These are phyloP conservation scores for Solea solea DNA, from an alignment of 2,113 vertebrate genomes.

Conservation along the genomic window DNA sequence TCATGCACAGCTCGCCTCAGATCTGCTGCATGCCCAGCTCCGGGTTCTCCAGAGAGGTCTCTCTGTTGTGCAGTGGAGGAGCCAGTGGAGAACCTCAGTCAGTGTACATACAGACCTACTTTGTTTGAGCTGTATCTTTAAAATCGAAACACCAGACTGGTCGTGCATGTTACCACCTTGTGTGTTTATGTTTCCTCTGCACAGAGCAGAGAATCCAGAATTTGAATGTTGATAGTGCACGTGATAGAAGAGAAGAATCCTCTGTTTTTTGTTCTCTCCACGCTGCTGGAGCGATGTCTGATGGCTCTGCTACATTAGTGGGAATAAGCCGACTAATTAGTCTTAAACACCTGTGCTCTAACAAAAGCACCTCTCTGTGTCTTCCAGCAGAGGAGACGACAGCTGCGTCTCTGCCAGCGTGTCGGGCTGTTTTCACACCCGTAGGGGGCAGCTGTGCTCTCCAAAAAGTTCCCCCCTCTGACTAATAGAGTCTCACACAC, in stretches of 20 bases:
- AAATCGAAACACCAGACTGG: slow-evolving; percentile 1
- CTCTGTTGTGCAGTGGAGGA: no score
- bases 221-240: no score
- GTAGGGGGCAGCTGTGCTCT: slow-evolving; percentile 80
- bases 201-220: not conserved
- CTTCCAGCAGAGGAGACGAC: slow-evolving; percentile 26
- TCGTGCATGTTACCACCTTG: slow-evolving; percentile 38
- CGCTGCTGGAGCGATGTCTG: slow-evolving; percentile 12
- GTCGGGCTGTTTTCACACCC: slow-evolving; percentile 53
- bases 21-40: no score
- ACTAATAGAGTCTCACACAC: slow-evolving; percentile 25
- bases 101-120: no score
- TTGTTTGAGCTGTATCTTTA: no score
- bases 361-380: slow-evolving; percentile 38
- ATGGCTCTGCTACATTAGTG: slow-evolving; percentile 40
- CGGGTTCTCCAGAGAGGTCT: no score
- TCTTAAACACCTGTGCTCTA: slow-evolving; percentile 55
- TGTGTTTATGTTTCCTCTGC: slow-evolving; percentile 34
- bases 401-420: slow-evolving; percentile 15
- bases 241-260: no score
- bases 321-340: slow-evolving; percentile 66
- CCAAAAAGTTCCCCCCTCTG: slow-evolving; percentile 31
- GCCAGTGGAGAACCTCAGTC: no score
- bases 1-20: slow-evolving; percentile 3
- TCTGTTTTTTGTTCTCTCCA: no score